phyloP scores from a whole-genome alignment of 1,140 invertebrate genomes.

The Tetraneura akinire region DNA sequence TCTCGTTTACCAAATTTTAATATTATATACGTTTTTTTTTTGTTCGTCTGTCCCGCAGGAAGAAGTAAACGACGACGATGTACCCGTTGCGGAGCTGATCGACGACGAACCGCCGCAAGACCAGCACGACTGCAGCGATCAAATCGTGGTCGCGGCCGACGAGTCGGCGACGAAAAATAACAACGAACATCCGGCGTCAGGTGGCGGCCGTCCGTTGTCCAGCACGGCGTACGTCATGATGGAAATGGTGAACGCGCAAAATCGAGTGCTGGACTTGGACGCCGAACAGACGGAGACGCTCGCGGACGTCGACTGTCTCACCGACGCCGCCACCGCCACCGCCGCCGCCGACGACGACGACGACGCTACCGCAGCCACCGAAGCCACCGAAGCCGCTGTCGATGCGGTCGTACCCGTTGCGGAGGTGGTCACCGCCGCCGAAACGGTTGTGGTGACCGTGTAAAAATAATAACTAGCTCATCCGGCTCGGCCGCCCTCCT shows the following conservation, averaged over 20 bases:
- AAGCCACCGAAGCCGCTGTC: not conserved
- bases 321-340: not conserved
- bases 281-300: too few species aligned
- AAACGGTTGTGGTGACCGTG: not conserved
- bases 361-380: not conserved
- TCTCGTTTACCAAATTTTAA: too few species aligned
- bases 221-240: slow-evolving; percentile 26
- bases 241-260: slow-evolving; percentile 24
- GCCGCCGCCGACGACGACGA: not conserved
- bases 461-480: not conserved
- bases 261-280: not conserved
- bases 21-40: too few species aligned
- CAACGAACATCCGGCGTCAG: too few species aligned
- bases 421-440: not conserved
- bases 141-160: slow-evolving; percentile 8
- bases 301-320: too few species aligned
- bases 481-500: not conserved
- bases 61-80: too few species aligned
- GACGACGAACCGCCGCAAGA: not conserved
- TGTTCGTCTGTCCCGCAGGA: not conserved
- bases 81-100: not conserved
- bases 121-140: not conserved
- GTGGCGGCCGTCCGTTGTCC: not conserved
- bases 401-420: not conserved
- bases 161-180: not conserved